These are phyloP conservation scores for Linyphia triangularis DNA, from an alignment of 2,888 invertebrate species.

Conservation along the genomic window DNA sequence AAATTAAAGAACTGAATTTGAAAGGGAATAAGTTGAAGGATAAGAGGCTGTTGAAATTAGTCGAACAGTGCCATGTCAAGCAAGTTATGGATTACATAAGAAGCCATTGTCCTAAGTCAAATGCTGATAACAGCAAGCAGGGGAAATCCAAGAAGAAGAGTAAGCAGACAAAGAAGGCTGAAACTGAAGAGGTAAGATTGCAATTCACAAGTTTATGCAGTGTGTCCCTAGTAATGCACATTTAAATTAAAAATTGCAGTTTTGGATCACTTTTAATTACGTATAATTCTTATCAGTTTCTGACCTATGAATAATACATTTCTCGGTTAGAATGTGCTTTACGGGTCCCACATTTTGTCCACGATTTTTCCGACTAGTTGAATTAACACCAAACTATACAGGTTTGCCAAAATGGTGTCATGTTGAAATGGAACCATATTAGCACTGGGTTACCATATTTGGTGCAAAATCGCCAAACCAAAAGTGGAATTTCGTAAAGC, in stretches of 20 bases:
- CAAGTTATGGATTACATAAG: constrained; percentile 88
- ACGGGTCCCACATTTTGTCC: too few species aligned
- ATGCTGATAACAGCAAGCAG: constrained; percentile 77
- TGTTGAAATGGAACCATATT: too few species aligned
- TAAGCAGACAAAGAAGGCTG: constrained; percentile 75
- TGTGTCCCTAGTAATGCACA: not conserved
- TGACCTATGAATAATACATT: not conserved
- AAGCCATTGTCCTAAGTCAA: constrained; percentile 82
- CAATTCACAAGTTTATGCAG: not conserved
- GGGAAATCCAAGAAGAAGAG: constrained; percentile 78
- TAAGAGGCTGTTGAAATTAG: constrained; percentile 86
- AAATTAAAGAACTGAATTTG: constrained; percentile 88
- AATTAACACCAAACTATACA: too few species aligned
- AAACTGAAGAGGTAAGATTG: constrained; percentile 35
- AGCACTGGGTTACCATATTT: too few species aligned
- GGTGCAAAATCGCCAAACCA: too few species aligned
- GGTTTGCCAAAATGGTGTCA: too few species aligned
- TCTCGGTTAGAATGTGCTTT: too few species aligned
- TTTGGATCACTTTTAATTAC: not conserved
- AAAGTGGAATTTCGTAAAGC: too few species aligned
- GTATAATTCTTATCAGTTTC: not conserved
- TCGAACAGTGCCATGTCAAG: constrained; percentile 86
- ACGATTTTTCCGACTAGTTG: too few species aligned
- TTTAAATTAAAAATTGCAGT: not conserved
- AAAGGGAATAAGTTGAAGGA: constrained; percentile 88